Base-by-base conservation (phyloP, 92 coral and sea anemone species). In the Zoanthus sociatus region DNA sequence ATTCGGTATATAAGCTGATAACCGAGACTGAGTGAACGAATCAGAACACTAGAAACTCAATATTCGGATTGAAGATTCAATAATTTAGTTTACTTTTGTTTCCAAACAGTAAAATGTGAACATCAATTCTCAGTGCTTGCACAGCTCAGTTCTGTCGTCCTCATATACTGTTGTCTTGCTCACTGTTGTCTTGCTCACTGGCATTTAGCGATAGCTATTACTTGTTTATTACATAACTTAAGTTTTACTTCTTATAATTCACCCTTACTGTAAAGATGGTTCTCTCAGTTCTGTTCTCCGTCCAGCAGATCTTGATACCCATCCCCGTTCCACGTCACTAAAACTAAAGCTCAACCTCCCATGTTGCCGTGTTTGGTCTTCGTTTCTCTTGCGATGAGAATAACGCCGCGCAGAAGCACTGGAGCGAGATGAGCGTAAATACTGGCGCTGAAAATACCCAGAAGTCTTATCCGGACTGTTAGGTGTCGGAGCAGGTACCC, bases 401-500 rank as follows among this genome's bases (percentile, higher is more conserved):
- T 84, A 51, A 13, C 86, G 87, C 16, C 90, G 89, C 20, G 58
- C 7, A 7, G 90, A 77, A 30, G 46, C 87, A 1, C 86, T 87
- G 18, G 89, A 32, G 7, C 92, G 92, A 9, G 97, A 88, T 33
- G 88, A 64, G 10, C 98, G 95, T 0, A 94, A 90, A 61, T 73
- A 75, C 51, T 88, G 97, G 8, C 94, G 95, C 61, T 86, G 88
- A 50, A 42, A 88, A 79, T 68, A 84, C 68, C 91, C 91, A 68
- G 91, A 93, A 14, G 93, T 53, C 51, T 90, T 92, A 32, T 94
- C 94, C 3, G 97, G 99, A 63, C 96, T 95, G 46, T 89, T 95
- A 18, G 99, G 99, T 0, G 99, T 97, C 3, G 99, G 98, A 7
- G 99, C 99, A 12, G 99, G 99, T 3, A 98, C 97, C 14, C 84